Base-by-base conservation (phyloP, 2,888 invertebrate species). In the Phlogophora meticulosa region DNA sequence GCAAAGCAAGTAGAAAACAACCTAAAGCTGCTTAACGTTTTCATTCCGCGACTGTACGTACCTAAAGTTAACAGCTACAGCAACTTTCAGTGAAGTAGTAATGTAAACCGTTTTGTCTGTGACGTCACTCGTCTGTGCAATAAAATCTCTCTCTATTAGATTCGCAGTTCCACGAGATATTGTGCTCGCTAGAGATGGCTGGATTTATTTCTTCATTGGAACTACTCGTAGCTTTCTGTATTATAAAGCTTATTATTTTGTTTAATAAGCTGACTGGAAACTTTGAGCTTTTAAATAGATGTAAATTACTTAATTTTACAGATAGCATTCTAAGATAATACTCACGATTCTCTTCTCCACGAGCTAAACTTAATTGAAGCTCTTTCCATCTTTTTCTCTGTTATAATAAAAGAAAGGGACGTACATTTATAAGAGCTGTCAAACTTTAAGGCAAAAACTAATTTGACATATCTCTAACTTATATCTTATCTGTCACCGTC, bases 101-200 rank as follows among this genome's bases (percentile, higher is more conserved):
- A 72, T 43, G 52, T 53, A 43, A 58, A 63, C 51, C 59, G 57
- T 43, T n/a, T 74, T 58, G 36, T 45, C 55, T 20, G 22, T 64
- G 70, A 70, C 57, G 64, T 64, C 57, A 59, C 57, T 57, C 34
- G 43, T 11, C 56, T 11, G 5, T 20, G 48, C 63, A 75, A 64
- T 75, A 70, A 48, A 75, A 53, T 53, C 45, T 64, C 57, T 53
- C 45, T 64, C 57, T 64, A 63, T 70, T 74, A 57, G 43, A 52
- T 70, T 49, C 34, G 36, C 15, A 55, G 34, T 24, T 22, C 34
- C n/a, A 11, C n/a, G 24, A 67, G 71, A 45, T 53, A 34, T 51
- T 51, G 40, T 45, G 11, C 62, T 56, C 2, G 15, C 40, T 28
- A 10, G 24, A 55, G 24, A 49, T 45, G n/a, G 4, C 52, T 28